Evolutionary conservation across 2,797 vertebrate genomes (phyloP).

Genomic region (Leontopithecus rosalia): DNA sequence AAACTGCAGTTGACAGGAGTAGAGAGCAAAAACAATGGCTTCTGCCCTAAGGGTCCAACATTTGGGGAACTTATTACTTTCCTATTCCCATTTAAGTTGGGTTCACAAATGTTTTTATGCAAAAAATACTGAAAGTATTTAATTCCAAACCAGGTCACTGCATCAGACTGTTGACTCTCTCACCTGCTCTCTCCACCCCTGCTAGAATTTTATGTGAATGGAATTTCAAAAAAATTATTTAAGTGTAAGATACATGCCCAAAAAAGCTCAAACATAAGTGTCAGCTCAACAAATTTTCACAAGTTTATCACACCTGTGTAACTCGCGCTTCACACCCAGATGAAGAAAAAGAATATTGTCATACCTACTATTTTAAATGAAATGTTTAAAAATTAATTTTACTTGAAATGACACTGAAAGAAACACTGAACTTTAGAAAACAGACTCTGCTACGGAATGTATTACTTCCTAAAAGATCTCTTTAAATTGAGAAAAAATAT

Average conservation of each 20-base stretch:
- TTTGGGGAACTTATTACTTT: slow-evolving; percentile 9
- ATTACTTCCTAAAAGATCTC: neutral
- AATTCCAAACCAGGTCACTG: slow-evolving; percentile 31
- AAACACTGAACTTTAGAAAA: slow-evolving; percentile 43
- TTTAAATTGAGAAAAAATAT: slow-evolving; percentile 21
- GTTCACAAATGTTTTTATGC: slow-evolving; percentile 15
- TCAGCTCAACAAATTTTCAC: slow-evolving; percentile 21
- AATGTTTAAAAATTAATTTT: slow-evolving; percentile 46
- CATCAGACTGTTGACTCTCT: neutral
- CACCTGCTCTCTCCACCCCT: neutral
- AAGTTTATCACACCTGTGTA: slow-evolving; percentile 1
- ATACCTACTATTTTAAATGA: slow-evolving; percentile 19
- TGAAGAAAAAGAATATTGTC: slow-evolving; percentile 27
- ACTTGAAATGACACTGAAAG: slow-evolving; percentile 2
- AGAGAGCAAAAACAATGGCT: neutral
- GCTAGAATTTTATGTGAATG: neutral
- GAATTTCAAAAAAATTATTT: slow-evolving; percentile 30
- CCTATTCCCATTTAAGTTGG: neutral
- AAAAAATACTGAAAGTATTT: neutral
- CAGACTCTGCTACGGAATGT: neutral
- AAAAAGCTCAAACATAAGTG: neutral
- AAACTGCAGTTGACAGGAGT: neutral
- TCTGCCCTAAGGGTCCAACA: neutral
- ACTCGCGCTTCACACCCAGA: neutral
- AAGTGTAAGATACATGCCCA: slow-evolving; percentile 2